Base-by-base conservation (phyloP, 2,797 vertebrate genomes). In the Pseudochirops cupreus region DNA sequence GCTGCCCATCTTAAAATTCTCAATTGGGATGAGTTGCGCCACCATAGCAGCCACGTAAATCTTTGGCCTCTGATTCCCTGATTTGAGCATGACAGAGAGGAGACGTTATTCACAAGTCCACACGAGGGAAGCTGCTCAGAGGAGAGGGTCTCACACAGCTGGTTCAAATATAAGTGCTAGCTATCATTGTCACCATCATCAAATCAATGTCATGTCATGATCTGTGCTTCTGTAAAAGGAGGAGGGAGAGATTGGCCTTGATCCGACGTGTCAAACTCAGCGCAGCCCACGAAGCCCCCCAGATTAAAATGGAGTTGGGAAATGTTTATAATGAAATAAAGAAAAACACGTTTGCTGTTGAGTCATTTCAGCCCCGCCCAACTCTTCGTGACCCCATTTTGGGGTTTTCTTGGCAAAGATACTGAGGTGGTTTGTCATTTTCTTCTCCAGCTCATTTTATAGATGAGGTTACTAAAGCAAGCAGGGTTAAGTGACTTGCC, bases 1-100 rank as follows among this genome's bases (percentile, higher is more conserved):
- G 11, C 7, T 91, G 39, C 58, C 56, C 90, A 94, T 31, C 56
- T 50, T 87, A 91, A 94, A 95, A 89, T 53, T 56, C 59, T 93
- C 91, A 94, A 90, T 91, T 9, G n/a, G 46, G 3, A 62, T 46
- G 46, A 31, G 50, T 5, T 56, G 3, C 90, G 39, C 50, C n/a
- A 56, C 55, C 29, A 29, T 12, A 82, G 50, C 26, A 56, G 29
- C 21, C 55, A 3, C 13, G 21, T 62, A 91, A 4, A 28, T 82
- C 53, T 94, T 14, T 89, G 87, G 53, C 53, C 82, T 94, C 6
- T 12, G 21, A 26, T 56, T 26, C 18, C 53, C 94, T 94, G 50
- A 91, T 50, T 95, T 31, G n/a, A 56, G 58, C 16, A n/a, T 12
- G 13, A 59, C 4, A 90, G 33, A 92, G 55, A 93, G 28, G 7